Conservation (phyloP, 2,888 invertebrate genomes). For the Hypsopygia costalis region DNA sequence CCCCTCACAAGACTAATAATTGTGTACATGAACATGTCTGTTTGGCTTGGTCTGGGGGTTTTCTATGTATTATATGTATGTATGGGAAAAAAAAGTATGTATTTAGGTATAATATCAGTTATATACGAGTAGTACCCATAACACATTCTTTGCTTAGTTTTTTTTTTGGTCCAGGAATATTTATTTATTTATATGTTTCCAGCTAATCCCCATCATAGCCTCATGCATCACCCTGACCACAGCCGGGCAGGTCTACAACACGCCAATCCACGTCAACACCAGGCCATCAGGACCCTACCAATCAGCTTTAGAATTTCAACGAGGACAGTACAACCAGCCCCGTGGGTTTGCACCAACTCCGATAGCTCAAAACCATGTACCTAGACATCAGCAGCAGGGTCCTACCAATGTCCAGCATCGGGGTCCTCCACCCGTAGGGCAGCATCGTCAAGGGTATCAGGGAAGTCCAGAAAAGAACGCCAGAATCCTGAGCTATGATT, state of each 20-base stretch:
- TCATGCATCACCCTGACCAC: constrained; percentile 46
- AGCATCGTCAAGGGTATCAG: constrained; percentile 17
- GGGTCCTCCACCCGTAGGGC: not conserved
- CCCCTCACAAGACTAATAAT: too few species aligned
- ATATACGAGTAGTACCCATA: too few species aligned
- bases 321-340: not conserved
- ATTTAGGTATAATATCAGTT: too few species aligned
- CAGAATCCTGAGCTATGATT: constrained; percentile 44
- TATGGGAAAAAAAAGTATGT: too few species aligned
- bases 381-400: not conserved
- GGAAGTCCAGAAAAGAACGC: constrained; percentile 38
- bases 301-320: not conserved
- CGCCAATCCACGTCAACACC: constrained; percentile 19
- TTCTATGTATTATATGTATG: too few species aligned
- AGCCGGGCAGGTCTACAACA: constrained; percentile 46
- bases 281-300: not conserved
- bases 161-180: not conserved
- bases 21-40: too few species aligned
- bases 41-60: too few species aligned
- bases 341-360: too few species aligned
- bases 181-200: constrained; percentile 19
- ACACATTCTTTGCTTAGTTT: too few species aligned
- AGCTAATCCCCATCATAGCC: constrained; percentile 40
- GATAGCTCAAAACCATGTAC: not conserved
- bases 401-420: not conserved